Evolutionary conservation across 2,797 vertebrate genomes (phyloP).

Genomic region (Spondyliosoma cantharus): DNA sequence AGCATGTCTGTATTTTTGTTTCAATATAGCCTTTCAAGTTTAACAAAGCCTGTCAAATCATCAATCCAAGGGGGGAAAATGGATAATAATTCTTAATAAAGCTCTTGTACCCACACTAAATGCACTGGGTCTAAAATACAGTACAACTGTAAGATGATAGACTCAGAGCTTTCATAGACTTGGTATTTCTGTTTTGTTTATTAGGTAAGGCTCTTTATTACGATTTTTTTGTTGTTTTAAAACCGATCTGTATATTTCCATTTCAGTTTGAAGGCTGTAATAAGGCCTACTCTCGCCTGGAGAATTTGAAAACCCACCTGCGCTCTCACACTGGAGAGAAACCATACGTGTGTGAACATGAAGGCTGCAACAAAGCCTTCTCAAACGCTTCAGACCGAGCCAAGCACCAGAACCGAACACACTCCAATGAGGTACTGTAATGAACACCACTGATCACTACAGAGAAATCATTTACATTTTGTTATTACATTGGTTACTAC

Average conservation of each 20-base stretch:
- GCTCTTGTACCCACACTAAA: neutral
- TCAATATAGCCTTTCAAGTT: no score
- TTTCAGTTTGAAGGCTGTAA: conserved; percentile 96
- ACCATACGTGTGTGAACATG: conserved; percentile 98
- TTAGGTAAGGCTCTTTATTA: conserved; percentile 47
- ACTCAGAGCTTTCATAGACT: neutral
- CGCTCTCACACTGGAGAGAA: conserved; percentile 98
- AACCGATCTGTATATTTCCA: conserved; percentile 28
- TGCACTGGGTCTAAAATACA: neutral
- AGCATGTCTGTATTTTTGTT: no score
- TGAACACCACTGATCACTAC: neutral
- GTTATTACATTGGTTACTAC: no score
- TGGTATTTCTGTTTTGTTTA: neutral
- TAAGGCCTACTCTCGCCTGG: conserved; percentile 97
- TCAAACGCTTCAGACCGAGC: conserved; percentile 98
- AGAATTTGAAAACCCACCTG: conserved; percentile 98
- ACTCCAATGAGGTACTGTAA: conserved; percentile 87
- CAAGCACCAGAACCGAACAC: conserved; percentile 98
- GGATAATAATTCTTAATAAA: no score
- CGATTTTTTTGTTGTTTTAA: neutral
- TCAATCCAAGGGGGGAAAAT: neutral
- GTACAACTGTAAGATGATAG: neutral
- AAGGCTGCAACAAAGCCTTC: conserved; percentile 98
- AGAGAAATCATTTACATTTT: neutral
- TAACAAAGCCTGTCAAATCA: neutral